Evolutionary conservation across 2,797 vertebrate genomes (phyloP).

Genomic region (Pangasius krempfi): DNA sequence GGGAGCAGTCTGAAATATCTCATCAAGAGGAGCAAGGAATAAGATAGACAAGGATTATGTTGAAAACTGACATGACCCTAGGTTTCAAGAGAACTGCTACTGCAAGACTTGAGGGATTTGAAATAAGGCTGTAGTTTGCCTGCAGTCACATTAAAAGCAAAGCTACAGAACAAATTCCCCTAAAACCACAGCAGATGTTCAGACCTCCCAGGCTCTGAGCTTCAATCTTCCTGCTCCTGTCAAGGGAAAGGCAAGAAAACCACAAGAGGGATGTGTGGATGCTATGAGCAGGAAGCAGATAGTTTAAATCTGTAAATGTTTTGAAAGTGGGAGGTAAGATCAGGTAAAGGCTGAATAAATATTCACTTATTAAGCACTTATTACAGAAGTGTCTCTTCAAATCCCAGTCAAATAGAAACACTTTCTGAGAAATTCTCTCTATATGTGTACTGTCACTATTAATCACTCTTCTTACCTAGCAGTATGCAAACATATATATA

Average conservation of each 20-base stretch:
- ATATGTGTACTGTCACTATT: not conserved
- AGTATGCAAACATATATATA: conserved; percentile 10
- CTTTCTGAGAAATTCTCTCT: not conserved
- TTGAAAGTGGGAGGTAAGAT: conserved; percentile 14
- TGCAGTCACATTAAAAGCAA: conserved; percentile 32
- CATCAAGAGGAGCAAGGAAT: conserved; percentile 18
- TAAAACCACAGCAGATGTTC: conserved; percentile 44
- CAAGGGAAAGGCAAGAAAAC: conserved; percentile 3
- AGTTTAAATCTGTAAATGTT: not conserved
- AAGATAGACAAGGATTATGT: conserved; percentile 24
- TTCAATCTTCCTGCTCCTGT: conserved; percentile 5
- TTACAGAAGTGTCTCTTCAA: not conserved
- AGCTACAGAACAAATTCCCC: conserved; percentile 38
- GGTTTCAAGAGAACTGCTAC: conserved; percentile 10
- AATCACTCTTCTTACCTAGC: not conserved
- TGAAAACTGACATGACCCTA: conserved; percentile 43
- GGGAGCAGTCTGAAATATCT: conserved; percentile 33
- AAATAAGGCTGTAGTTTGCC: conserved; percentile 33
- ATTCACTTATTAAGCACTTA: not conserved
- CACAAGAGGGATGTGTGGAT: conserved; percentile 7
- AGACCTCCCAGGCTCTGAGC: conserved; percentile 24
- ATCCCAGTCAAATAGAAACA: conserved; percentile 10
- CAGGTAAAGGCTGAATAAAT: not conserved
- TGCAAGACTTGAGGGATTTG: conserved; percentile 23
- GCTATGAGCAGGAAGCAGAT: conserved; percentile 7